A percentile compares a stretch with the other conserved stretches of the same genome.
These are phyloP conservation scores for Drosophila recens DNA, from an alignment of 2,888 invertebrate species.

Conservation along the genomic window DNA sequence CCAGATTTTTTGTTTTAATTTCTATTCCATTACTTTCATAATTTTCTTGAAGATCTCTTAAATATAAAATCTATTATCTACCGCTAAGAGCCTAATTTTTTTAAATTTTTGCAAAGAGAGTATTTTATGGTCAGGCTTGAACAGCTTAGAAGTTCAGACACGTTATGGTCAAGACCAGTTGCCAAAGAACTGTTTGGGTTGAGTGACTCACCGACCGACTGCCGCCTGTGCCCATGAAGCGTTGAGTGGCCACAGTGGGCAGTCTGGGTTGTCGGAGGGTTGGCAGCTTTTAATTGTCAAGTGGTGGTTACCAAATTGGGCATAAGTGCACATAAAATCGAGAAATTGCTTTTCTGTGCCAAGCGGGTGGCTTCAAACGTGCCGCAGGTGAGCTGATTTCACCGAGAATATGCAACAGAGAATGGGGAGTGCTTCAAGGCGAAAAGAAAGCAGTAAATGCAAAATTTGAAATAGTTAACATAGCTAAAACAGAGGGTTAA, in stretches of 20 bases:
- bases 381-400: conserved; percentile 21
- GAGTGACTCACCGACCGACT: conserved; percentile 39
- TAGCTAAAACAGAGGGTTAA: background rate
- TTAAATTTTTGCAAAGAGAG: background rate
- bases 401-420: background rate
- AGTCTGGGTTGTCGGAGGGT: conserved; percentile 29
- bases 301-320: conserved; percentile 34
- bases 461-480: background rate
- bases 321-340: conserved; percentile 31
- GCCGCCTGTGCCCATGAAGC: conserved; percentile 37
- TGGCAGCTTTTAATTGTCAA: conserved; percentile 40
- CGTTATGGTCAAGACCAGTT: conserved; percentile 42
- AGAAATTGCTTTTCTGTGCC: conserved; percentile 44
- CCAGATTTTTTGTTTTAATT: too few relatives aligned
- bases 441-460: background rate
- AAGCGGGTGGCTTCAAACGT: conserved; percentile 39
- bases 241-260: conserved; percentile 64
- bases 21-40: too few relatives aligned
- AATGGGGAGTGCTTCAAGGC: background rate
- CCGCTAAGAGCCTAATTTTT: too few relatives aligned
- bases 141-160: conserved; percentile 17
- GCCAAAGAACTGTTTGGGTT: conserved; percentile 22
- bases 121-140: conserved; percentile 8
- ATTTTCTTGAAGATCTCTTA: too few relatives aligned
- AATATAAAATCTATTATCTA: too few relatives aligned